Conservation (phyloP, 2,888 invertebrate species). For the Diogma glabrata region DNA sequence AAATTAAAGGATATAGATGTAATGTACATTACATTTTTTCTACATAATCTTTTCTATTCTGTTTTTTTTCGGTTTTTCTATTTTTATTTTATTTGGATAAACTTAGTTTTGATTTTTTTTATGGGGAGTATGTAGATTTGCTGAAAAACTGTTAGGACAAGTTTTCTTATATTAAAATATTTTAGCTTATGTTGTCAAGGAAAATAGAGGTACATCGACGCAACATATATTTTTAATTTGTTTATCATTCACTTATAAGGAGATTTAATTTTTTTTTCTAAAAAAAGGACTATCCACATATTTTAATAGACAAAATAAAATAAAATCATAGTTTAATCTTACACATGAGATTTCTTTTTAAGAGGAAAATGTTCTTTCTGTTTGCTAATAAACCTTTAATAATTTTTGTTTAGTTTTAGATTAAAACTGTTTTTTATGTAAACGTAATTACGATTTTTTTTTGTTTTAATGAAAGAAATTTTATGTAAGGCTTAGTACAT, state of each 20-base stretch:
- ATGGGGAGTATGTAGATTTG: constrained; percentile 1
- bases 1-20: constrained; percentile 9
- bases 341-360: constrained; percentile 8
- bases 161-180: constrained; percentile 9
- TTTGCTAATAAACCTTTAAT: not conserved
- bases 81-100: constrained; percentile 5
- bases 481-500: no score
- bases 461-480: no score
- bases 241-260: constrained; percentile 8
- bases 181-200: not conserved
- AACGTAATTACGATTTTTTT: no score
- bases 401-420: constrained; percentile 3
- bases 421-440: constrained; percentile 8
- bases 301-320: not conserved
- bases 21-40: constrained; percentile 3
- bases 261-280: no score
- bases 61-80: constrained; percentile 1
- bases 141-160: constrained; percentile 7
- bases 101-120: no score
- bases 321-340: constrained; percentile 5
- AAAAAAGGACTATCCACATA: constrained; percentile 4
- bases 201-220: not conserved
- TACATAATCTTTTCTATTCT: no score
- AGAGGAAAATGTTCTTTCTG: not conserved
- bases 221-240: constrained; percentile 8